These are phyloP conservation scores for Zaprionus tsacasi DNA, from an alignment of 1,140 invertebrate genomes.

Conservation along the genomic window DNA sequence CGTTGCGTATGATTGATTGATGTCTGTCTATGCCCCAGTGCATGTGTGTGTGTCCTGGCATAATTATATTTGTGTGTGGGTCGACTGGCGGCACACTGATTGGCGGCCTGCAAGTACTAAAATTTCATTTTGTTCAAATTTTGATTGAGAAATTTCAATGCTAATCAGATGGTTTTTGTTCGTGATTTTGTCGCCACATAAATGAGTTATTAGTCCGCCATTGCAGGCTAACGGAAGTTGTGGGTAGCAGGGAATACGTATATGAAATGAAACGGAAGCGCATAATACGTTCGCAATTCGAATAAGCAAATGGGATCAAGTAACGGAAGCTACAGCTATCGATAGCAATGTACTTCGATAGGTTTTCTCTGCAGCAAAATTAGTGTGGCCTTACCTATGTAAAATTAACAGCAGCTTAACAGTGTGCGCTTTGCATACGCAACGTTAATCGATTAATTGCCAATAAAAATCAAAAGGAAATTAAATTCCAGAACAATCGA, in stretches of 20 bases:
- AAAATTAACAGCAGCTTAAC: background rate
- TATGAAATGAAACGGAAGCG: background rate
- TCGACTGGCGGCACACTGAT: conserved; percentile 39
- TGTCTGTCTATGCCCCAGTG: conserved; percentile 30
- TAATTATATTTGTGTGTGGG: conserved; percentile 47
- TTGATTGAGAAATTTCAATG: conserved; percentile 39
- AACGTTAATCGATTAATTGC: background rate
- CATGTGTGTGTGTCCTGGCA: conserved; percentile 12
- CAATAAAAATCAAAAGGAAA: background rate
- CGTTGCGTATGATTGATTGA: conserved; percentile 76
- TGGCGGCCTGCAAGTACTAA: conserved; percentile 13
- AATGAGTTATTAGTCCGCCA: background rate
- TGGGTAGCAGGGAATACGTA: too few species aligned
- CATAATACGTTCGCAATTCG: background rate
- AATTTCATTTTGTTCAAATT: conserved; percentile 17
- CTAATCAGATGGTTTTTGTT: conserved; percentile 24
- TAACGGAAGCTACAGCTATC: background rate
- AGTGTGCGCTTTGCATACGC: background rate
- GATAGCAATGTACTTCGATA: background rate
- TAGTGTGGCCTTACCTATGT: background rate
- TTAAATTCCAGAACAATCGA: background rate
- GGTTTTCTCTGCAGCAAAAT: background rate
- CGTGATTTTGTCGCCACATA: background rate
- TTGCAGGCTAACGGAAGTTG: background rate
- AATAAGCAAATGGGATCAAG: background rate